These are phyloP conservation scores for Cremastinae sp. DNA, from an alignment of 2,888 invertebrate species.

Conservation along the genomic window DNA sequence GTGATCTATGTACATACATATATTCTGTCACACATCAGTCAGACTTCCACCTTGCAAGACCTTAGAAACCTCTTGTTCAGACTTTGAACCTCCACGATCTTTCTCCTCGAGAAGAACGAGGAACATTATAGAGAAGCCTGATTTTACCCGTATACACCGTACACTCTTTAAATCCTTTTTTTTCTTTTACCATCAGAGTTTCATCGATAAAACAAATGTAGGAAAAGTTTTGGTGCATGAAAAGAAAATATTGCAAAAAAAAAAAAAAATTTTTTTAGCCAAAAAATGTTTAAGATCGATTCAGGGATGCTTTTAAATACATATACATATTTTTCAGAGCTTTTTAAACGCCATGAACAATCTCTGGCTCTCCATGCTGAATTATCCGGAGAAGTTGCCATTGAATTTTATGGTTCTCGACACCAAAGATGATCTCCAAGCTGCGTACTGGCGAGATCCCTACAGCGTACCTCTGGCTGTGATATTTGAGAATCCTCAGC, in stretches of 20 bases:
- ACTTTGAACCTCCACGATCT: slow-evolving; percentile 34
- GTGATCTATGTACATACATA: too few species aligned
- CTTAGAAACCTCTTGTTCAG: slow-evolving; percentile 43
- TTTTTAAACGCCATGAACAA: slow-evolving; percentile 85
- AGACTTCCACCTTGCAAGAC: slow-evolving; percentile 46
- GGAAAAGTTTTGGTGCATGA: too few species aligned
- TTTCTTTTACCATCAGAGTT: too few species aligned
- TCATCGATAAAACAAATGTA: too few species aligned
- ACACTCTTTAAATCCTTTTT: slow-evolving; percentile 6
- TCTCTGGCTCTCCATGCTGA: slow-evolving; percentile 82
- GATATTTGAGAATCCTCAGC: slow-evolving; percentile 83
- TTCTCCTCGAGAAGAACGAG: slow-evolving; percentile 36
- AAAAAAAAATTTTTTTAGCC: too few species aligned
- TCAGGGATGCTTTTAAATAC: slow-evolving; percentile 45
- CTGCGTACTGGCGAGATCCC: slow-evolving; percentile 86
- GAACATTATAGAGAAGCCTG: slow-evolving; percentile 31
- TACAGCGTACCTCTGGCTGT: slow-evolving; percentile 86
- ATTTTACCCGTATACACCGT: neutral
- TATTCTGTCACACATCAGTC: slow-evolving; percentile 38
- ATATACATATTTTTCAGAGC: slow-evolving; percentile 80
- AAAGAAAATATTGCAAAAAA: too few species aligned
- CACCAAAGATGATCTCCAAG: slow-evolving; percentile 85
- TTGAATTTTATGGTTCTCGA: slow-evolving; percentile 86
- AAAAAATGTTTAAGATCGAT: neutral
- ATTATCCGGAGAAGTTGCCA: slow-evolving; percentile 81